Base-by-base conservation (phyloP, 2,113 vertebrate species). In the Echinops telfairi region DNA sequence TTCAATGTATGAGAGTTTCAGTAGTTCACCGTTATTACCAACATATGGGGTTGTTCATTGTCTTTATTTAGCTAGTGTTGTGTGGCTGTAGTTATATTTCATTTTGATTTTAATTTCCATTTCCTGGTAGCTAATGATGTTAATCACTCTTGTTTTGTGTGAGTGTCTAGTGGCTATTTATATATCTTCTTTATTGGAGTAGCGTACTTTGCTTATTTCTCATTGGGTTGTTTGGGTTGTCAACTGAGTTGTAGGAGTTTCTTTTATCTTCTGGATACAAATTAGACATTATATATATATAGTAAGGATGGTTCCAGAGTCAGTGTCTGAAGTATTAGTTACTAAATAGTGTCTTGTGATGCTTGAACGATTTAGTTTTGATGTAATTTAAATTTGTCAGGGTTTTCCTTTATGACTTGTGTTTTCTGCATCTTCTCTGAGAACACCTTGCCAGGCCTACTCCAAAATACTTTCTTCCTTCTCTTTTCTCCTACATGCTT, bases 31-130 rank as follows among this genome's bases (percentile, higher is more conserved):
- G 64, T 84, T 78, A 89, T 81, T 15, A 57, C 22, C 60, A 87
- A 57, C 38, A 82, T 79, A 90, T 68, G 7, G 1, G 12, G 15
- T 58, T 85, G 43, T 68, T 3, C 15, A 0, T 92, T 83, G 19
- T 86, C 86, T 90, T 82, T n/a, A 66, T 90, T 90, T 53, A 38
- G 33, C 8, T 29, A 62, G 29, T 83, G 19, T 88, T 81, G 31
- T 75, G 31, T 64, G 15, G 43, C 3, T 53, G 70, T 73, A 8
- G 19, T 73, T 20, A n/a, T 33, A 66, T 64, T 66, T 8, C 29
- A 80, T 68, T 77, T 89, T 89, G 22, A 40, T 76, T 43, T 43
- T 68, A 68, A 15, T 31, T 31, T 68, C 29, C 29, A 12, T 11
- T 29, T 31, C 66, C 11, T 68, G 25, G 66, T 68, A 11, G 31